These are phyloP conservation scores for Ia io DNA, from an alignment of 2,113 vertebrate species.

Conservation along the genomic window DNA sequence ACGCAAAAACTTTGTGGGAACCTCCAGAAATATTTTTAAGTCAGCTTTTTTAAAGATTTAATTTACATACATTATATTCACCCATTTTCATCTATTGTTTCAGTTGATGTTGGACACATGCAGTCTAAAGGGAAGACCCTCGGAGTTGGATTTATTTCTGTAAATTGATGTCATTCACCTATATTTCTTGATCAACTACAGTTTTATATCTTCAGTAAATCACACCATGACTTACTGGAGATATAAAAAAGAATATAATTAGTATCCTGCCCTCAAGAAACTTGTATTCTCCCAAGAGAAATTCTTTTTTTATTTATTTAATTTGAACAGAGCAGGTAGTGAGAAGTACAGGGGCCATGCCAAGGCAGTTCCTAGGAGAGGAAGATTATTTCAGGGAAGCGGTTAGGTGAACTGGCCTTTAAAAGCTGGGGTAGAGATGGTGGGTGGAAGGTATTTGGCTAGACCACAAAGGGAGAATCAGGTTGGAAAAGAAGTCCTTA, in stretches of 20 bases:
- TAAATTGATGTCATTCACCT: background rate
- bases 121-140: background rate
- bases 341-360: background rate
- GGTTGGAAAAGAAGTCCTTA: background rate
- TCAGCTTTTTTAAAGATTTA: background rate
- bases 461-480: background rate
- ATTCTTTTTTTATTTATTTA: background rate
- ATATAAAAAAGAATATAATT: background rate
- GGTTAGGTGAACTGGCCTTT: background rate
- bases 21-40: background rate
- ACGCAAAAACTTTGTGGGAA: background rate
- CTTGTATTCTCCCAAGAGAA: background rate
- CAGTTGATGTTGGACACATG: background rate
- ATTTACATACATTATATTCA: background rate
- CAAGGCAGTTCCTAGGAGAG: background rate
- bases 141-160: background rate
- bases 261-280: background rate
- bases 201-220: background rate
- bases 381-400: background rate
- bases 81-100: background rate
- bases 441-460: background rate
- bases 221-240: background rate
- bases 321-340: background rate
- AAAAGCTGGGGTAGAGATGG: background rate
- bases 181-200: background rate